Conservation (phyloP, 2,113 vertebrate genomes). For the Paraplagusia blochii region DNA sequence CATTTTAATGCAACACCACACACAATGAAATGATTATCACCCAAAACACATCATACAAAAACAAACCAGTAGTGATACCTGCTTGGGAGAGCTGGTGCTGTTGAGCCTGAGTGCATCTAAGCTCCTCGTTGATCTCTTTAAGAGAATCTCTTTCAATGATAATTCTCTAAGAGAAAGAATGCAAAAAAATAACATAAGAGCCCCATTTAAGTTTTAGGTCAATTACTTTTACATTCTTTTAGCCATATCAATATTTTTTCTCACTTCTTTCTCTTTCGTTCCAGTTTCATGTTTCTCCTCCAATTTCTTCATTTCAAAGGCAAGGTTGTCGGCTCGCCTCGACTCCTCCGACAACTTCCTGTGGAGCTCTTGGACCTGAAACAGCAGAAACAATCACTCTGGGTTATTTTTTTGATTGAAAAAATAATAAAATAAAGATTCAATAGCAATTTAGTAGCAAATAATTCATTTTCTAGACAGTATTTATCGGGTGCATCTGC, state of each 20-base stretch:
- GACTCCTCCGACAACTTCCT: constrained; percentile 89
- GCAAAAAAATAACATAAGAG: background rate
- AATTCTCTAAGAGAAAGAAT: constrained; percentile 76
- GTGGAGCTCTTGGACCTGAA: constrained; percentile 92
- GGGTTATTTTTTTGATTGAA: background rate
- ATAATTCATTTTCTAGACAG: too few relatives aligned
- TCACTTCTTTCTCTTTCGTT: constrained; percentile 93
- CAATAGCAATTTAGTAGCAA: too few relatives aligned
- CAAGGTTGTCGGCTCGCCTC: constrained; percentile 89
- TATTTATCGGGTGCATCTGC: too few relatives aligned
- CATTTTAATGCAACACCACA: too few relatives aligned
- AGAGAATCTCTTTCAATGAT: constrained; percentile 90
- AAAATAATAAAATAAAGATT: background rate
- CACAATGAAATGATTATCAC: too few relatives aligned
- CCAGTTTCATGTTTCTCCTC: constrained; percentile 91
- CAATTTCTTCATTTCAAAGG: constrained; percentile 89
- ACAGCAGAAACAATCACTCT: background rate
- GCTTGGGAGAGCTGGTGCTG: constrained; percentile 88
- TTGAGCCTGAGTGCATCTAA: constrained; percentile 89
- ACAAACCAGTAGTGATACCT: constrained; percentile 69
- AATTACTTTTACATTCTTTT: background rate
- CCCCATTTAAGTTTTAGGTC: background rate
- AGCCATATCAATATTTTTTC: background rate
- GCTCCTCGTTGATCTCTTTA: constrained; percentile 93
- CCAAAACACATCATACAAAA: background rate